Base-by-base conservation (phyloP, 2,113 vertebrate genomes). In the Tautogolabrus adspersus region DNA sequence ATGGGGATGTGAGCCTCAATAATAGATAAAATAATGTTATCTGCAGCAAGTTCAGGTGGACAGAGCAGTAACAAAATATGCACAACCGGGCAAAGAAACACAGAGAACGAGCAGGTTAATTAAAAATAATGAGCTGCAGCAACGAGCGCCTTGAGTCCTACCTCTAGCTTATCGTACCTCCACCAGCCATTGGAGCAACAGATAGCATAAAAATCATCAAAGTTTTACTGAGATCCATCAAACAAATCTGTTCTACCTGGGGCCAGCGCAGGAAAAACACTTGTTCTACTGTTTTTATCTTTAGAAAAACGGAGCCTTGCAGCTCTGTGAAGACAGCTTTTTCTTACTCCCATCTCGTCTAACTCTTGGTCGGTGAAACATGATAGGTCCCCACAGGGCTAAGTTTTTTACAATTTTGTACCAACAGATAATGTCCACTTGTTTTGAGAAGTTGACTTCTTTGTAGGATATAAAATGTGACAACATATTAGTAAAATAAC, bases 121-220 rank as follows among this genome's bases (percentile, higher is more conserved):
- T 65, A 57, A 56, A 74, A 38, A 56, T 57, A 38, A 65, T 57
- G 23, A 74, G 52, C 52, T 57, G 19, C 38, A 64, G 42, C 49
- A 21, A 34, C 12, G 22, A 63, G 49, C 18, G 8, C 5, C 5
- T 3, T n/a, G 11, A 72, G 49, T 46, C 56, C 16, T 21, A 34
- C 12, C 38, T 44, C 57, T 1, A 19, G n/a, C 69, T 72, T 38
- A 26, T 21, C 15, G 12, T 40, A n/a, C 51, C 13, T 68, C 21
- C 52, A 19, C 15, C 16, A 26, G 21, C 9, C 34, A 6, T 21
- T 11, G 22, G n/a, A 55, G 51, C 21, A 19, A 10, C 66, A 55
- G 19, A 10, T 19, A 51, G 26, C 34, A 56, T 42, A 10, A 68
- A 44, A 16, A 5, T 16, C 65, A 55, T 40, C 34, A 23, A 13